Conservation (phyloP, 2,888 invertebrate genomes). For the Tromatobia lineatoria region DNA sequence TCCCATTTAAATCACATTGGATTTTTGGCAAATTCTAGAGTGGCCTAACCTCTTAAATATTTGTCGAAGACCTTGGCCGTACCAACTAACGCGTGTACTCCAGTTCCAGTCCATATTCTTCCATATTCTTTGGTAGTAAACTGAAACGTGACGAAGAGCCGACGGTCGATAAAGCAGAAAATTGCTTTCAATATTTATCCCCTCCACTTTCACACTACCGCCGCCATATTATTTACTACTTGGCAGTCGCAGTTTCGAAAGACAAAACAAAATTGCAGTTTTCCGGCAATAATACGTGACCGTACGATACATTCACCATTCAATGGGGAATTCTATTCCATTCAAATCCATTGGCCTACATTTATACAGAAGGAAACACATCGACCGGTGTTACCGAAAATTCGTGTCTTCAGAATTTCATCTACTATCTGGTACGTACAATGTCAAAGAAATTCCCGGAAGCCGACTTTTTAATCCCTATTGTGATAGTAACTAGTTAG, state of each 20-base stretch:
- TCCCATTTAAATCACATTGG: too few species aligned
- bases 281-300: not conserved
- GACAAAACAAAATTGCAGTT: not conserved
- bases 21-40: too few species aligned
- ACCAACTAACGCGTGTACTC: too few species aligned
- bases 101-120: too few species aligned
- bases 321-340: not conserved
- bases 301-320: not conserved
- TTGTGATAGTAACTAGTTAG: not conserved
- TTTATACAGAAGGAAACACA: not conserved
- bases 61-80: too few species aligned
- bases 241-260: not conserved
- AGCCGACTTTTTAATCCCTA: not conserved
- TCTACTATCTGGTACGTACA: not conserved
- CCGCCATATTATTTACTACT: too few species aligned
- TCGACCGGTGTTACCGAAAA: not conserved
- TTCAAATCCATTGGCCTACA: not conserved
- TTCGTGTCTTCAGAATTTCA: not conserved
- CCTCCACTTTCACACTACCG: too few species aligned
- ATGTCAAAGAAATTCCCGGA: not conserved
- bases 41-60: too few species aligned
- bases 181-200: too few species aligned
- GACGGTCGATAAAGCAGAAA: too few species aligned
- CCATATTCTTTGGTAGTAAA: too few species aligned
- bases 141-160: too few species aligned